Evolutionary conservation across 2,888 invertebrate species (phyloP).

Genomic region (Metallyticus violacea): DNA sequence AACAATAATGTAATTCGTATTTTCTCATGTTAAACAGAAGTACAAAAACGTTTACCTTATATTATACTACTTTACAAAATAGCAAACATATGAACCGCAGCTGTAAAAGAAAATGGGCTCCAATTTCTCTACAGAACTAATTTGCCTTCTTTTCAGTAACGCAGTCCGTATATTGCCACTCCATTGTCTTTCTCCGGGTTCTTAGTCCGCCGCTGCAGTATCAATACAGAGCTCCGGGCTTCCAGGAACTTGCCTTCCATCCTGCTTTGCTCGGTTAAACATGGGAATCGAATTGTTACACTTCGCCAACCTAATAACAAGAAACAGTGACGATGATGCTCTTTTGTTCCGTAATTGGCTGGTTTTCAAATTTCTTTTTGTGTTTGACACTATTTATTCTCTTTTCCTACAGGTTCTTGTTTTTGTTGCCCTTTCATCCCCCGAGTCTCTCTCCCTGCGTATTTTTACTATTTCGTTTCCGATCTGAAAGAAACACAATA

Average conservation of each 20-base stretch:
- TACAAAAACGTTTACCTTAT: too few relatives aligned
- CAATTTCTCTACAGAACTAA: too few relatives aligned
- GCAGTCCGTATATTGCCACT: too few relatives aligned
- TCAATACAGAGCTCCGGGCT: background rate
- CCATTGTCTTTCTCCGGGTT: too few relatives aligned
- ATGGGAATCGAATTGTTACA: slow-evolving; percentile 15
- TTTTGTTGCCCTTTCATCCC: background rate
- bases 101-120: too few relatives aligned
- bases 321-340: slow-evolving; percentile 1
- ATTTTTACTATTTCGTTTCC: background rate
- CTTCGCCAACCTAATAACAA: slow-evolving; percentile 10
- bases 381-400: background rate
- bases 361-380: background rate
- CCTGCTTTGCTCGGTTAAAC: background rate
- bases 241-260: background rate
- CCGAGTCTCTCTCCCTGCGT: background rate
- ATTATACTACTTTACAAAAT: too few relatives aligned
- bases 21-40: too few relatives aligned
- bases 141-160: too few relatives aligned
- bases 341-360: slow-evolving; percentile 17
- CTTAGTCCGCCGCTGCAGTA: background rate
- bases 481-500: slow-evolving; percentile 8
- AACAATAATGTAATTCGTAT: too few relatives aligned
- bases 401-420: background rate
- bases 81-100: too few relatives aligned